Evolutionary conservation across 1,140 invertebrate genomes (phyloP).

Genomic region (Heliconius eleuchia): DNA sequence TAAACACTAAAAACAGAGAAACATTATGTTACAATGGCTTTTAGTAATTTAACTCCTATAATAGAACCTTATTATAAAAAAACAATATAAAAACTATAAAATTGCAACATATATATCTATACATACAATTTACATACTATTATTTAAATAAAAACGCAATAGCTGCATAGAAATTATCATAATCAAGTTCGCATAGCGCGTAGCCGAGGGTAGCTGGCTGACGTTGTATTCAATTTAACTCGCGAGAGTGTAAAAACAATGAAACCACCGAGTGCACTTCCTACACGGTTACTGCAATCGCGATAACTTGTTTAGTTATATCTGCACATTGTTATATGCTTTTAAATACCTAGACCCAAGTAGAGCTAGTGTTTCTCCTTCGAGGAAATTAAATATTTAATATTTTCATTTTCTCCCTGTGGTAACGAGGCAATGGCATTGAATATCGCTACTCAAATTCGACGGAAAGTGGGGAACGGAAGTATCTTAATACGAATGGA

Average conservation of each 20-base stretch:
- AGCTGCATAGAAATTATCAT: conserved; percentile 6
- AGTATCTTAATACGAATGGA: too few relatives aligned
- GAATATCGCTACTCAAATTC: background rate
- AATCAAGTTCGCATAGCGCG: background rate
- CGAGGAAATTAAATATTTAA: background rate
- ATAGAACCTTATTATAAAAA: background rate
- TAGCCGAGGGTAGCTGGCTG: background rate
- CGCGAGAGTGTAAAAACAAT: conserved; percentile 30
- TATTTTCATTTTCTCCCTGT: background rate
- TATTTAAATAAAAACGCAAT: conserved; percentile 13
- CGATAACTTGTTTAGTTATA: conserved; percentile 7
- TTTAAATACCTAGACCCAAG: background rate
- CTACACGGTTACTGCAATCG: conserved; percentile 28
- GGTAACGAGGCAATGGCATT: background rate
- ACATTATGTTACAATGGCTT: too few relatives aligned
- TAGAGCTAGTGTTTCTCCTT: too few relatives aligned
- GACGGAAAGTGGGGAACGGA: background rate
- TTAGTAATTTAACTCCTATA: too few relatives aligned
- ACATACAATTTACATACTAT: conserved; percentile 1
- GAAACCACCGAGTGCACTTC: conserved; percentile 37
- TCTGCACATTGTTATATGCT: background rate
- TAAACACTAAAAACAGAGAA: too few relatives aligned
- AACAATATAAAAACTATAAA: background rate
- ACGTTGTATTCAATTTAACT: conserved; percentile 12
- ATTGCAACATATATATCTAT: background rate